A percentile compares a stretch with the other conserved stretches of the same genome.
Evolutionary conservation across 2,797 vertebrate genomes (phyloP).

Genomic region (Clarias fuscus): DNA sequence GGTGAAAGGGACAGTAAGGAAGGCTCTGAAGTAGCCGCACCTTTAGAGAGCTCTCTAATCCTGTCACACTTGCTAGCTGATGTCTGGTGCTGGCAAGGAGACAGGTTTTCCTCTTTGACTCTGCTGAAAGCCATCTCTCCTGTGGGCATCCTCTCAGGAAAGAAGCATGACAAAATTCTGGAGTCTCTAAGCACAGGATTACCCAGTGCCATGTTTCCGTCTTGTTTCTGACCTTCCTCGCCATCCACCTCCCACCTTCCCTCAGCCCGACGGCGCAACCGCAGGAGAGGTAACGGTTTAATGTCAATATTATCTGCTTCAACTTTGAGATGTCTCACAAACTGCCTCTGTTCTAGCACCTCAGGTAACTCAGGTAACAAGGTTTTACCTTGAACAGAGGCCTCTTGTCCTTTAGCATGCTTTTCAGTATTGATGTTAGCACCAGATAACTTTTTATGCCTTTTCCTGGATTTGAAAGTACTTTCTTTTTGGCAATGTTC

Average conservation of each 20-base stretch:
- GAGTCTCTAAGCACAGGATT: conserved; percentile 49
- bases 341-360: conserved; percentile 6
- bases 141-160: conserved; percentile 55
- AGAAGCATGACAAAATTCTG: conserved; percentile 25
- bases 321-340: conserved; percentile 48
- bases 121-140: conserved; percentile 55
- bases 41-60: conserved; percentile 34
- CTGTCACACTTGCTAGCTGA: conserved; percentile 27
- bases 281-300: conserved; percentile 67
- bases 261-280: conserved; percentile 71
- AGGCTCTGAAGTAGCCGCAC: conserved; percentile 60
- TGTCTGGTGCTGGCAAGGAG: conserved; percentile 55
- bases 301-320: conserved; percentile 54
- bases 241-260: conserved; percentile 77
- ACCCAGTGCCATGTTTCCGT: conserved; percentile 20
- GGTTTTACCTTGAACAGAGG: not conserved
- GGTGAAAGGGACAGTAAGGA: conserved; percentile 73
- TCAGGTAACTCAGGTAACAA: not conserved
- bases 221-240: conserved; percentile 52
- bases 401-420: not conserved
- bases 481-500: conserved; percentile 64
- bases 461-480: conserved; percentile 54
- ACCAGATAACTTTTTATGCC: not conserved
- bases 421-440: conserved; percentile 29
- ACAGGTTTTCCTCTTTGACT: conserved; percentile 66